phyloP scores from a whole-genome alignment of 2,888 invertebrate species.

The Autographa gamma region DNA sequence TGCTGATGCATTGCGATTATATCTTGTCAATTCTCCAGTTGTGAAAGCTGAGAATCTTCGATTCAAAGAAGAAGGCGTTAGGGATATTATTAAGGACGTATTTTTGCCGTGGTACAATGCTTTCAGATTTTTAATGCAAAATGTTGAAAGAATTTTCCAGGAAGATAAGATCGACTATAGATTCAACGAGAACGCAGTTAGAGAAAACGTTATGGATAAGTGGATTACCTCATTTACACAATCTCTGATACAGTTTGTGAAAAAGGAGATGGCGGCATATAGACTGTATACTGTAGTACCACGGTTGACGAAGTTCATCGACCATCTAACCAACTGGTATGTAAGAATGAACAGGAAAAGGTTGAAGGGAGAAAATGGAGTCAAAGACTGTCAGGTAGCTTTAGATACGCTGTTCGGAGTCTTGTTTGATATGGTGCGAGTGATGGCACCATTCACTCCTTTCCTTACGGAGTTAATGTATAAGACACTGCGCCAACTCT shows the following conservation, averaged over 20 bases:
- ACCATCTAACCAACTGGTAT: slow-evolving; percentile 99
- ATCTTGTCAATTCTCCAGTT: slow-evolving; percentile 99
- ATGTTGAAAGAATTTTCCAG: slow-evolving; percentile 94
- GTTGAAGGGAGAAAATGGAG: slow-evolving; percentile 96
- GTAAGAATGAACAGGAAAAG: slow-evolving; percentile 98
- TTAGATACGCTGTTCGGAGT: slow-evolving; percentile 96
- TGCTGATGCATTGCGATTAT: slow-evolving; percentile 98
- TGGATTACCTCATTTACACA: slow-evolving; percentile 99
- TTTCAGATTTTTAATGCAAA: slow-evolving; percentile 97
- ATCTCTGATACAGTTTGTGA: slow-evolving; percentile 95
- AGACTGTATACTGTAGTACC: slow-evolving; percentile 98
- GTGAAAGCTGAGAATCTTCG: slow-evolving; percentile 98
- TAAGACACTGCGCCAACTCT: slow-evolving; percentile 93
- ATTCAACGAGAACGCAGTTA: slow-evolving; percentile 87
- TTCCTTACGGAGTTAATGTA: slow-evolving; percentile 98
- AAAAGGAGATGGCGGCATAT: slow-evolving; percentile 98
- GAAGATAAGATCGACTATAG: slow-evolving; percentile 89
- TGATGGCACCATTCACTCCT: slow-evolving; percentile 99
- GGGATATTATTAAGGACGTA: slow-evolving; percentile 98
- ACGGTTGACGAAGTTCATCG: slow-evolving; percentile 97
- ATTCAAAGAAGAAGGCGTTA: slow-evolving; percentile 99
- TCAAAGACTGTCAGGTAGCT: slow-evolving; percentile 94
- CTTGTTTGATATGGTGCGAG: slow-evolving; percentile 95
- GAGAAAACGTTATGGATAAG: slow-evolving; percentile 96
- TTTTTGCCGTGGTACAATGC: slow-evolving; percentile 99